Evolutionary conservation across 2,113 vertebrate genomes (phyloP).

Genomic region (Pseudorhombus dupliciocellatus): DNA sequence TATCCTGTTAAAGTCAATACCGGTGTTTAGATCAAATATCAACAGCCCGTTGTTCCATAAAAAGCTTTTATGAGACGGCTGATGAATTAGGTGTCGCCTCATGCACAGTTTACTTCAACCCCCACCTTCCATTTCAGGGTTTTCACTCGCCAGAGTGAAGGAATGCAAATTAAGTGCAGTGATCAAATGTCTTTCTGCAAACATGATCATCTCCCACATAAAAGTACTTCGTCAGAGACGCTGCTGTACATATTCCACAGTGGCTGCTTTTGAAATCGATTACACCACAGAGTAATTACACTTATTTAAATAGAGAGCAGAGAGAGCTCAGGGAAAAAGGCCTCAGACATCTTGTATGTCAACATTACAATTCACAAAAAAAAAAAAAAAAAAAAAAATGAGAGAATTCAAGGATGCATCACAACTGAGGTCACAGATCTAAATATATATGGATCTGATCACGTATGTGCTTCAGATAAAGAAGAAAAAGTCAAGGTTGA

Average conservation of each 20-base stretch:
- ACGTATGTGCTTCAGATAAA: too few relatives aligned
- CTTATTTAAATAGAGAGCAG: background rate
- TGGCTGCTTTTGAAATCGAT: background rate
- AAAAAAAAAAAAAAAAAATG: too few relatives aligned
- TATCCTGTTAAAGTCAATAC: slow-evolving; percentile 15
- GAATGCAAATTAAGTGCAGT: background rate
- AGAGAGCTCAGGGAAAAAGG: background rate
- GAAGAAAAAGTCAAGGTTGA: background rate
- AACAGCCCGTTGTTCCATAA: background rate
- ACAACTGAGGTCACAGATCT: background rate
- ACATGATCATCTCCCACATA: background rate
- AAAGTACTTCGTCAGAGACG: background rate
- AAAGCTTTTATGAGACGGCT: slow-evolving; percentile 10
- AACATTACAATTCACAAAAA: background rate
- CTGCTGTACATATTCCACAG: background rate
- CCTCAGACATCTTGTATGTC: background rate
- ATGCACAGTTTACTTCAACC: background rate
- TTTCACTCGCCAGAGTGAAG: background rate
- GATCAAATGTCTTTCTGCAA: background rate
- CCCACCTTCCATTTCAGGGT: background rate
- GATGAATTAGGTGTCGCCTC: background rate
- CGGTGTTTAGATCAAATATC: slow-evolving; percentile 1
- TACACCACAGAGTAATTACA: background rate
- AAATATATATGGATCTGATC: too few relatives aligned
- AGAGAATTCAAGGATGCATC: background rate